Base-by-base conservation (phyloP, 2,888 invertebrate genomes). In the Drosophila nigritarsus region DNA sequence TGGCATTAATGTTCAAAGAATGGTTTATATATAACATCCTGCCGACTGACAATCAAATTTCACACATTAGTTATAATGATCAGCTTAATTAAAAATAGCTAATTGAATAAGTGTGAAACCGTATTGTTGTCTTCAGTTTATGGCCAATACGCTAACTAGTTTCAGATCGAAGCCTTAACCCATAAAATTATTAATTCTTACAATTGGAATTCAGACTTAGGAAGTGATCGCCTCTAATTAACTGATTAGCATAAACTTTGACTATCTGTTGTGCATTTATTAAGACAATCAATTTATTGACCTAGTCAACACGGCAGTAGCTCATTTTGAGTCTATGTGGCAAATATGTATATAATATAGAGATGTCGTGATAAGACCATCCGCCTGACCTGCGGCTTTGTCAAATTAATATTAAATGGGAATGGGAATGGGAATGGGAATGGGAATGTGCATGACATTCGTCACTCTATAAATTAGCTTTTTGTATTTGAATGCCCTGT, bases 381-480 rank as follows among this genome's bases (percentile, higher is more conserved):
- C 38, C 56, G 55, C 34, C 48, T 78, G 73, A 68, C 51, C 69
- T 54, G 73, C 61, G 34, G 64, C 36, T 73, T 45, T 51, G 53
- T 63, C 69, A 64, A 80, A 75, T 80, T 72, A 58, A 56, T 48
- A 51, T 24, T 20, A 48, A 72, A 75, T 64, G 45, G 56, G 24
- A 55, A 67, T 30, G 42, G 59, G 63, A 64, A 66, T 60, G 38
- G n/a, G n/a, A 72, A 75, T 64, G 45, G 56, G 24, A 55, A 67
- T 30, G 42, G 59, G 63, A 64, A 66, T 60, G 38, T 49, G 51
- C 65, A 54, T 63, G 54, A 40, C 18, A 50, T 42, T 59, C 30
- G 20, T 30, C 70, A 78, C 70, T 73, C 54, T 56, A 68, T 61
- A 82, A 86, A 82, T 85, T 87, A 75, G 62, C 66, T 67, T 80